Evolutionary conservation across 2,797 vertebrate genomes (phyloP).

Genomic region (Octomys mimax): DNA sequence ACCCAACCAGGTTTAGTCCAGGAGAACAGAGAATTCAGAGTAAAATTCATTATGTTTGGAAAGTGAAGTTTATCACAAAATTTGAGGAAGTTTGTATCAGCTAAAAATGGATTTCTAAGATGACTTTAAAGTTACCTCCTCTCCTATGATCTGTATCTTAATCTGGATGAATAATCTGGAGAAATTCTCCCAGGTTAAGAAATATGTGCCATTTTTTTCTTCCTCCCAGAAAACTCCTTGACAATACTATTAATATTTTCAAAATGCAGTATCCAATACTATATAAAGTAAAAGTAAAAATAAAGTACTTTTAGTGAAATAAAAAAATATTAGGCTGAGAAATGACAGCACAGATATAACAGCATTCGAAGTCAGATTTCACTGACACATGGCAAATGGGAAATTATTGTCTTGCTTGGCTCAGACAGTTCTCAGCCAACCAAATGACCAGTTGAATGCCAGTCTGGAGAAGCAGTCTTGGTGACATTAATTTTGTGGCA

Average conservation of each 20-base stretch:
- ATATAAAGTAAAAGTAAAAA: constrained; percentile 39
- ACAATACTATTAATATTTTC: constrained; percentile 50
- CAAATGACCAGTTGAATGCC: constrained; percentile 49
- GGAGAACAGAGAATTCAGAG: background rate
- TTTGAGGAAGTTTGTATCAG: background rate
- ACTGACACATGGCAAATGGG: constrained; percentile 44
- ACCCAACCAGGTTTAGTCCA: background rate
- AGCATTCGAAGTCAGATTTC: constrained; percentile 60
- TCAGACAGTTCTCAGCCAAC: constrained; percentile 61
- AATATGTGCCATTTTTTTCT: constrained; percentile 40
- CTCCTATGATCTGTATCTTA: background rate
- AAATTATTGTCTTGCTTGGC: constrained; percentile 68
- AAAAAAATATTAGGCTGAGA: constrained; percentile 63
- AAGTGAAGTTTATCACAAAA: background rate
- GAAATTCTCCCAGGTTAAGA: background rate
- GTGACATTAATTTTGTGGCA: constrained; percentile 57
- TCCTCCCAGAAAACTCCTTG: background rate
- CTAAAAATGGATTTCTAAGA: background rate
- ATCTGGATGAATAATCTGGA: background rate
- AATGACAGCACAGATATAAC: constrained; percentile 55
- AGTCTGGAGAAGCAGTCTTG: constrained; percentile 34
- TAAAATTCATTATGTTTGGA: constrained; percentile 17
- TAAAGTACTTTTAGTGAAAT: constrained; percentile 78
- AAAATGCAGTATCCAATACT: background rate
- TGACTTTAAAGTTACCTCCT: background rate